phyloP scores from a whole-genome alignment of 1,140 invertebrate genomes.

The Drosophila seguyi region DNA sequence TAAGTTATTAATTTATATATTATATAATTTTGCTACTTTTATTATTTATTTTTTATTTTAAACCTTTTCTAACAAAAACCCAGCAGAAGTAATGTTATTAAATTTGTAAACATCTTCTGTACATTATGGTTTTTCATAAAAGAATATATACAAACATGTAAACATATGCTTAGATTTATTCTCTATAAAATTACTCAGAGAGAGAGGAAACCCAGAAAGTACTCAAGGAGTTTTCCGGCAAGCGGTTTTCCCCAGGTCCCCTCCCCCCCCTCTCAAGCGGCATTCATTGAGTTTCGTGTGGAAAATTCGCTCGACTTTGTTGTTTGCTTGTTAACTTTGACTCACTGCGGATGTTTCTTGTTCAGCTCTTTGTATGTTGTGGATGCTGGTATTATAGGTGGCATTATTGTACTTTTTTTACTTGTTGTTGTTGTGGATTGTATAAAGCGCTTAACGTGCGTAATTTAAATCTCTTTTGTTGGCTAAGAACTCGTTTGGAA shows the following conservation, averaged over 20 bases:
- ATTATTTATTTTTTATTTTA: neutral
- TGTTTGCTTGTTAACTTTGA: conserved; percentile 58
- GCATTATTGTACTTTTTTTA: conserved; percentile 33
- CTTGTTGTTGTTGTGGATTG: conserved; percentile 19
- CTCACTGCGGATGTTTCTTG: conserved; percentile 42
- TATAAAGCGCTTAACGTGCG: conserved; percentile 77
- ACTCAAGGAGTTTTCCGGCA: conserved; percentile 9
- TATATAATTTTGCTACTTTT: neutral
- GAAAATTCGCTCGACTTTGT: conserved; percentile 41
- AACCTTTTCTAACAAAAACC: neutral
- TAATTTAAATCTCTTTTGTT: conserved; percentile 80
- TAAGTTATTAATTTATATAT: too few species aligned
- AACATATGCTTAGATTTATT: neutral
- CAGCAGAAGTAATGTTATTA: neutral
- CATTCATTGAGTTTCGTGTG: conserved; percentile 30
- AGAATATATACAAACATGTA: neutral
- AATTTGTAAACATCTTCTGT: neutral
- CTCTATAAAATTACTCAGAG: conserved; percentile 7
- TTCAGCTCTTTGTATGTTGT: conserved; percentile 15
- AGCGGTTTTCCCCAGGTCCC: conserved; percentile 6
- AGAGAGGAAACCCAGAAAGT: neutral
- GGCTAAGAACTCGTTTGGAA: conserved; percentile 65
- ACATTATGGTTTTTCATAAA: neutral
- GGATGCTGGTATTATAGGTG: conserved; percentile 27
- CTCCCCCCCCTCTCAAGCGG: neutral